phyloP scores from a whole-genome alignment of 1,140 invertebrate genomes.

The Hyles vespertilio region DNA sequence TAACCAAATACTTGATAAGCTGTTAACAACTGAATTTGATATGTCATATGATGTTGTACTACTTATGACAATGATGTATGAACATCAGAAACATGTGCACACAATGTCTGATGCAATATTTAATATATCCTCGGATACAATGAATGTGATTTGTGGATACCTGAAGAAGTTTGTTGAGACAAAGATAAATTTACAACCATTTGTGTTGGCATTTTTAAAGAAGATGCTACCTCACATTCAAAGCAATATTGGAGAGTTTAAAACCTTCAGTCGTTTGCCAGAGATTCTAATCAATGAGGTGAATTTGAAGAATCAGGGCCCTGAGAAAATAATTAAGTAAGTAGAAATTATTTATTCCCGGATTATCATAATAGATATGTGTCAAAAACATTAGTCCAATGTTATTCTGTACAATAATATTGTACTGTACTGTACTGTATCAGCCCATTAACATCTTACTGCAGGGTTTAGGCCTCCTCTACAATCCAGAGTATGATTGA shows the following conservation, averaged over 20 bases:
- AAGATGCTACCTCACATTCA: conserved; percentile 54
- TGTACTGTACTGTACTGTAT: too few species aligned
- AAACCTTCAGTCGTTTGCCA: conserved; percentile 61
- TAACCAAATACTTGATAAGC: conserved; percentile 78
- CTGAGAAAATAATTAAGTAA: conserved; percentile 73
- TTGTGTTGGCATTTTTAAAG: conserved; percentile 74
- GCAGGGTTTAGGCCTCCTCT: too few species aligned
- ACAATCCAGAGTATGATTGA: too few species aligned
- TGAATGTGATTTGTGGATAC: conserved; percentile 72
- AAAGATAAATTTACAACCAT: conserved; percentile 72
- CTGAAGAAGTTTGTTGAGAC: conserved; percentile 71
- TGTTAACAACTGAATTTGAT: conserved; percentile 74
- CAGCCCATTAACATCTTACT: too few species aligned
- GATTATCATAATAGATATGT: too few species aligned
- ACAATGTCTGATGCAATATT: conserved; percentile 74
- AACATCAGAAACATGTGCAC: conserved; percentile 74
- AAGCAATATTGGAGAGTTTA: conserved; percentile 54
- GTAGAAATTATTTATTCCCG: conserved; percentile 7
- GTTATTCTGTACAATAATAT: too few species aligned
- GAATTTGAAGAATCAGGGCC: conserved; percentile 68
- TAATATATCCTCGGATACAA: conserved; percentile 60
- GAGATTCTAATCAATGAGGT: conserved; percentile 75
- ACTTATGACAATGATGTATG: conserved; percentile 79
- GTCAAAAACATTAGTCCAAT: too few species aligned
- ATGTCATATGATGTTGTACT: conserved; percentile 77